Evolutionary conservation across 1,140 invertebrate genomes (phyloP), one percentile per base, ranked within the genome.

Genomic region (Homalodisca vitripennis): DNA sequence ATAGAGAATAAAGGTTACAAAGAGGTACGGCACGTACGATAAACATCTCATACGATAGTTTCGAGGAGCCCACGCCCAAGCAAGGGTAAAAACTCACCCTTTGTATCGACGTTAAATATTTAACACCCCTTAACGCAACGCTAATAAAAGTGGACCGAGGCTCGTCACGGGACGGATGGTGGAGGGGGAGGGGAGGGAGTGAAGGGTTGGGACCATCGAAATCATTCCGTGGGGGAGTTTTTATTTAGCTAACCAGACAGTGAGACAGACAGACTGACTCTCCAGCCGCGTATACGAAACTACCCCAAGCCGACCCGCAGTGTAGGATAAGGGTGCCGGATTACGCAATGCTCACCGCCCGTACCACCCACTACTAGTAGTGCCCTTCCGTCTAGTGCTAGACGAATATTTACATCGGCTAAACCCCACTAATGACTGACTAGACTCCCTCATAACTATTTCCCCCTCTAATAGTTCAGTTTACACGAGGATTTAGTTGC

Each of bases 31-130:
- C n/a, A n/a, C n/a, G n/a, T n/a, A n/a, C n/a, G n/a, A n/a, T n/a
- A n/a, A n/a, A n/a, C n/a, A n/a, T n/a, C n/a, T n/a, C n/a, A n/a
- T n/a, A n/a, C n/a, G n/a, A n/a, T n/a, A n/a, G n/a, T n/a, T n/a
- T n/a, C n/a, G n/a, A n/a, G n/a, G n/a, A n/a, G n/a, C n/a, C n/a
- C n/a, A n/a, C n/a, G n/a, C n/a, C n/a, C n/a, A n/a, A n/a, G n/a
- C n/a, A n/a, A 51, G 22, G 48, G 14, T 10, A 51, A 51, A 51
- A 51, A 20, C 22, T 51, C 48, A 51, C 48, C 48, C 48, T 51
- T 51, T 51, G 48, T 51, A 51, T 51, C 48, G 48, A 51, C n/a
- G 48, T 51, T 51, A 51, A 51, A 51, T 51, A 51, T 51, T 51
- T 51, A 51, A 51, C 48, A 51, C 48, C 48, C 48, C 48, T 51